These are phyloP conservation scores for Lipophrys pholis DNA, from an alignment of 2,113 vertebrate genomes.

Conservation along the genomic window DNA sequence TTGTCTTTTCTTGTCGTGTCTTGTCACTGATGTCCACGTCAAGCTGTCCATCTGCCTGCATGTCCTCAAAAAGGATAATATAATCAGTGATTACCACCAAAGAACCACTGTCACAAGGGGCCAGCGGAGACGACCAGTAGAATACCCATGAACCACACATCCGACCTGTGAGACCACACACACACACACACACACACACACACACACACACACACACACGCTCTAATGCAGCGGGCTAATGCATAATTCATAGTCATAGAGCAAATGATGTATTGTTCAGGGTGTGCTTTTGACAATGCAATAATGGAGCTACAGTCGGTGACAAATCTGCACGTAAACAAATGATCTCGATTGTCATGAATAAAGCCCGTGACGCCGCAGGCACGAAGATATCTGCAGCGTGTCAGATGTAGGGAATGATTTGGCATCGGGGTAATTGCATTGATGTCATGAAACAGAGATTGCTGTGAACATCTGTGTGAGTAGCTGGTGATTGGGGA, in stretches of 20 bases:
- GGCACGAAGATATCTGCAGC: conserved; percentile 35
- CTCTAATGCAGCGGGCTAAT: conserved; percentile 26
- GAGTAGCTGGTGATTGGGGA: not conserved
- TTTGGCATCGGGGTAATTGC: conserved; percentile 42
- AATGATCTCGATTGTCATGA: conserved; percentile 56
- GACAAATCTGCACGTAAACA: conserved; percentile 65
- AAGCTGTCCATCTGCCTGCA: conserved; percentile 1
- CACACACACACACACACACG: conserved; percentile 23
- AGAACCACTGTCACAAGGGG: conserved; percentile 25
- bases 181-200: conserved; percentile 20
- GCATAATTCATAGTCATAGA: conserved; percentile 64
- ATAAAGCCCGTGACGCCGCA: conserved; percentile 27
- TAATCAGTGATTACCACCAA: conserved; percentile 36
- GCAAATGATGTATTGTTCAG: conserved; percentile 53
- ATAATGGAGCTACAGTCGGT: conserved; percentile 47
- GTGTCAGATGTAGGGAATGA: conserved; percentile 44
- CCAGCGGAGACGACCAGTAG: conserved; percentile 26
- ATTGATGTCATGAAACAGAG: conserved; percentile 44
- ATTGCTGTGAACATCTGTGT: conserved; percentile 19
- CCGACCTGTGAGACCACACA: conserved; percentile 35
- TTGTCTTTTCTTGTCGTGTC: no score
- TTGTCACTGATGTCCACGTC: conserved; percentile 2
- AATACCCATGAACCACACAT: conserved; percentile 34
- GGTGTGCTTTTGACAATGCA: conserved; percentile 50
- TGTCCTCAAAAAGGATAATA: conserved; percentile 17